Evolutionary conservation across 1,140 invertebrate species (phyloP).

Genomic region (Drusus annulatus): DNA sequence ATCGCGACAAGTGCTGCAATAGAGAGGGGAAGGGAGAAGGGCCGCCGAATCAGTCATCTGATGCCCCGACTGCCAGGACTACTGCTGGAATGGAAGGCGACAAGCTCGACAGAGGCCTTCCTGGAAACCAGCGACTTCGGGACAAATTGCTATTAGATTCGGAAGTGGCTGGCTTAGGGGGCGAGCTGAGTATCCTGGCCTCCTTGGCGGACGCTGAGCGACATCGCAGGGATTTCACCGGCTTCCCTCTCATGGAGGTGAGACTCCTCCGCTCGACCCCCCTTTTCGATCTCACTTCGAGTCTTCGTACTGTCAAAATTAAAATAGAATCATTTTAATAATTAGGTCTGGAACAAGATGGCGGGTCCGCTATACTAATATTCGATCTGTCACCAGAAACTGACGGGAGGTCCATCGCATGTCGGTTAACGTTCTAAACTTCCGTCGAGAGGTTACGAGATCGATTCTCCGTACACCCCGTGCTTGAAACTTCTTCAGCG

Average conservation of each 20-base stretch:
- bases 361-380: not conserved
- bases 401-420: too few relatives aligned
- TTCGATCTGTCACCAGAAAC: slow-evolving; percentile 8
- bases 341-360: slow-evolving; percentile 9
- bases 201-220: not conserved
- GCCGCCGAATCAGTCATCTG: too few relatives aligned
- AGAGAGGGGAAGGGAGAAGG: not conserved
- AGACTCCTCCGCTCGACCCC: too few relatives aligned
- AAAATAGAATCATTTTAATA: not conserved
- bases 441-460: too few relatives aligned
- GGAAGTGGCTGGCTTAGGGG: not conserved
- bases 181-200: slow-evolving; percentile 4
- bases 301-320: too few relatives aligned
- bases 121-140: not conserved
- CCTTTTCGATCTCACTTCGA: too few relatives aligned
- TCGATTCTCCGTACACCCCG: too few relatives aligned
- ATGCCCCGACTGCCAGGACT: too few relatives aligned
- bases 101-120: not conserved
- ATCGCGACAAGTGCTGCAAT: slow-evolving; percentile 21
- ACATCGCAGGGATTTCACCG: not conserved
- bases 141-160: not conserved
- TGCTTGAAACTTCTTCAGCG: too few relatives aligned
- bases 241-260: not conserved
- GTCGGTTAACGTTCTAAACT: too few relatives aligned
- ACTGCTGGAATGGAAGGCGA: not conserved